Percentiles rank a stretch among this genome's conserved stretches.
Evolutionary conservation across 2,113 vertebrate genomes (phyloP).

Genomic region (Mustela nigripes): DNA sequence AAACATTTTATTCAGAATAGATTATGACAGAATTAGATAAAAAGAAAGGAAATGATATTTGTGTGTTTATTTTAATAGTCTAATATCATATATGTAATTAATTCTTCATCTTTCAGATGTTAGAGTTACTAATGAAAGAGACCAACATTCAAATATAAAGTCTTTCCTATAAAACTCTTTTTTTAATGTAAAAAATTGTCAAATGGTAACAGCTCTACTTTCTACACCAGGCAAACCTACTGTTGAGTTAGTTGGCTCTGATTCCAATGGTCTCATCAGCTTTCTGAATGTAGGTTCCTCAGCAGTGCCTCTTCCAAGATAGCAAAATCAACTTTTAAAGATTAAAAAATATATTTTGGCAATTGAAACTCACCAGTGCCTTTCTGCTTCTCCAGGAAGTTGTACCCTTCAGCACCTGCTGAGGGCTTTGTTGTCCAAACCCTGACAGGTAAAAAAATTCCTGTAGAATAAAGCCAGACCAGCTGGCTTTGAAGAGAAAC

Average conservation of each 20-base stretch:
- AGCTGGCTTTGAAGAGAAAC: constrained; percentile 99
- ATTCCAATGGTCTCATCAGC: constrained; percentile 54
- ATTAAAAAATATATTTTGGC: constrained; percentile 77
- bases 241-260: constrained; percentile 63
- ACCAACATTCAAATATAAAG: constrained; percentile 48
- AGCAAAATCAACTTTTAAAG: constrained; percentile 77
- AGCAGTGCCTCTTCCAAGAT: constrained; percentile 55
- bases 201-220: constrained; percentile 60
- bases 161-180: constrained; percentile 62
- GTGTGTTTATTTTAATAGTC: constrained; percentile 34
- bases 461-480: constrained; percentile 98
- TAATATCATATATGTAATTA: constrained; percentile 35
- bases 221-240: constrained; percentile 53
- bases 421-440: constrained; percentile 93
- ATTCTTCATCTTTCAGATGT: constrained; percentile 57
- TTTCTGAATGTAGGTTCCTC: constrained; percentile 53
- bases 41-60: constrained; percentile 34
- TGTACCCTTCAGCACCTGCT: constrained; percentile 96
- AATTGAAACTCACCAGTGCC: constrained; percentile 96
- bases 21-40: constrained; percentile 33
- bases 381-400: constrained; percentile 98
- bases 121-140: constrained; percentile 72
- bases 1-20: constrained; percentile 74
- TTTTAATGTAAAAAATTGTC: constrained; percentile 68
- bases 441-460: constrained; percentile 90